A percentile compares a stretch with the other conserved stretches of the same genome.
Evolutionary conservation across 2,797 vertebrate genomes (phyloP).

Genomic region (Cephalopachus bancanus): DNA sequence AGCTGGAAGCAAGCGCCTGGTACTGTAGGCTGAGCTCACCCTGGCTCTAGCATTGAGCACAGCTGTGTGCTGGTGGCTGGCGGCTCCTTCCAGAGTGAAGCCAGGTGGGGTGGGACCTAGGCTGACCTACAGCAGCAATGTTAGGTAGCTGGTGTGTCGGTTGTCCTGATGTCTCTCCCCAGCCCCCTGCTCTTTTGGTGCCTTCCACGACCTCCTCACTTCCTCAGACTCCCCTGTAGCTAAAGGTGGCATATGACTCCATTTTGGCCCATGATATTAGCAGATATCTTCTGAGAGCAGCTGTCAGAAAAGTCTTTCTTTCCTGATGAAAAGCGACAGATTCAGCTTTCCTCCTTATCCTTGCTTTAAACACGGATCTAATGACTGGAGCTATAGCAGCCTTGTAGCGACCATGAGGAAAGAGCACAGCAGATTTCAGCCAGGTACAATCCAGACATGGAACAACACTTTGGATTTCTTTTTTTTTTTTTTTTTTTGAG

Average conservation of each 20-base stretch:
- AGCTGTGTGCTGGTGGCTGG: not conserved
- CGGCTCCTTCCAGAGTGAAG: not conserved
- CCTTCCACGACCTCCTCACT: not conserved
- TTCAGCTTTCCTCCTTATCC: not conserved
- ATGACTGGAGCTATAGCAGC: not conserved
- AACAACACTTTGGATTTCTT: not conserved
- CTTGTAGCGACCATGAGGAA: not conserved
- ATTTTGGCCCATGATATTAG: not conserved
- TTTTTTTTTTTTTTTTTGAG: not conserved
- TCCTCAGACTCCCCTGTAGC: not conserved
- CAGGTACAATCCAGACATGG: not conserved
- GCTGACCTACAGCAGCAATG: not conserved
- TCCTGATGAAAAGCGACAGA: not conserved
- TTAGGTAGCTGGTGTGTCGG: not conserved
- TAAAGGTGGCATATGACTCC: not conserved
- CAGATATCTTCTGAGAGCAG: not conserved
- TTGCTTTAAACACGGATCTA: not conserved
- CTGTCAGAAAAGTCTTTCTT: constrained; percentile 50
- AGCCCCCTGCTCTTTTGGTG: not conserved
- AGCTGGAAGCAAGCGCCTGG: not conserved
- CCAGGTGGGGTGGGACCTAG: not conserved
- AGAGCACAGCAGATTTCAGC: not conserved
- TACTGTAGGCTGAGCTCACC: not conserved
- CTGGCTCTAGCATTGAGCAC: not conserved
- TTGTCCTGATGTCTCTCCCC: not conserved